phyloP scores from a whole-genome alignment of 2,888 invertebrate species.

The Kryphioiulus occultus region DNA sequence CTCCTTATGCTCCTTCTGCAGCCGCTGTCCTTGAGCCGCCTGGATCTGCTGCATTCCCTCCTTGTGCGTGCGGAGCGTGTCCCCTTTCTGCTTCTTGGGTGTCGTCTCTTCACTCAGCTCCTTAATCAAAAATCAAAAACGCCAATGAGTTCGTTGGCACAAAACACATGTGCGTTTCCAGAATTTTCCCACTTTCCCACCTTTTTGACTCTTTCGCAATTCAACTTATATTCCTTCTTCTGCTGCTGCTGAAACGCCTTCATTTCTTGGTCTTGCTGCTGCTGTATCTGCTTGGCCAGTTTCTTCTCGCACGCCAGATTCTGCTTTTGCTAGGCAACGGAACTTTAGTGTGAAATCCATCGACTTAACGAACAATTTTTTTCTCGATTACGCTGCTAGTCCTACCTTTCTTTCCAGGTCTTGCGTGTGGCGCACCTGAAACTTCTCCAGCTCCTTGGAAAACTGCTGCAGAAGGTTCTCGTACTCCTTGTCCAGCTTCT shows the following conservation, averaged over 20 bases:
- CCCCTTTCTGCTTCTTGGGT: constrained; percentile 88
- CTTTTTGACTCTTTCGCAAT: constrained; percentile 93
- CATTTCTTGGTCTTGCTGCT: constrained; percentile 88
- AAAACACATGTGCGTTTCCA: not conserved
- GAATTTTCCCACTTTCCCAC: constrained; percentile 56
- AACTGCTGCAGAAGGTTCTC: constrained; percentile 91
- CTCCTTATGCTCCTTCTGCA: constrained; percentile 87
- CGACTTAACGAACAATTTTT: constrained; percentile 7
- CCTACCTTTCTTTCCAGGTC: constrained; percentile 66
- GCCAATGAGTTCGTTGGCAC: not conserved
- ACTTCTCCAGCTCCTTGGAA: constrained; percentile 87
- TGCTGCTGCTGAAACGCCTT: constrained; percentile 91
- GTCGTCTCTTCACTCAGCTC: constrained; percentile 91
- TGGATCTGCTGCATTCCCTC: constrained; percentile 90
- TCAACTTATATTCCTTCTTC: constrained; percentile 92
- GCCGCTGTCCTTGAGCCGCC: constrained; percentile 86
- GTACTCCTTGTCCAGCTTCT: constrained; percentile 94
- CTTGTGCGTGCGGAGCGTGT: constrained; percentile 88
- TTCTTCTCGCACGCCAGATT: constrained; percentile 91
- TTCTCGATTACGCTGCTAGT: not conserved
- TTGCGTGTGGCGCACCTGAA: constrained; percentile 72
- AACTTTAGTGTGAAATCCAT: not conserved
- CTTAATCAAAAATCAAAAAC: constrained; percentile 61
- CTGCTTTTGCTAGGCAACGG: constrained; percentile 75
- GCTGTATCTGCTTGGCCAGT: constrained; percentile 86